Evolutionary conservation across 2,797 vertebrate species (phyloP).

Genomic region (Uromys caudimaculatus): DNA sequence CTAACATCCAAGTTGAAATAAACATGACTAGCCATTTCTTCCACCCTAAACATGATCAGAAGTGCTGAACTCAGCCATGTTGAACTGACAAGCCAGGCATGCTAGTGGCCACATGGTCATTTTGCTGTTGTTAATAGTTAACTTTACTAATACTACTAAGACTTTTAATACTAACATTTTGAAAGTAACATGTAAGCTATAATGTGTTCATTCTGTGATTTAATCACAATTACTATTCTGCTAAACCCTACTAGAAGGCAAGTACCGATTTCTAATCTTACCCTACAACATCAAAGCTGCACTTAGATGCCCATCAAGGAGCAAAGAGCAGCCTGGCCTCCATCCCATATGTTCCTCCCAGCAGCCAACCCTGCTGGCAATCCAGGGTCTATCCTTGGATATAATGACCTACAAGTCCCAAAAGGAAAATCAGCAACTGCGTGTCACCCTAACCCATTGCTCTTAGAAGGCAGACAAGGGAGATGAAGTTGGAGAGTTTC

Average conservation of each 20-base stretch:
- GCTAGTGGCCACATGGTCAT: neutral
- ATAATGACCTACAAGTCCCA: rapidly evolving
- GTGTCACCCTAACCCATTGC: rapidly evolving
- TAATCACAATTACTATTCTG: neutral
- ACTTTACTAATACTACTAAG: neutral
- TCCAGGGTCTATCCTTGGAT: neutral
- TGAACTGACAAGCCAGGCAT: rapidly evolving
- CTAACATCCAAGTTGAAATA: neutral
- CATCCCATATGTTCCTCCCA: too few relatives aligned
- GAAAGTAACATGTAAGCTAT: neutral
- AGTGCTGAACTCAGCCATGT: neutral
- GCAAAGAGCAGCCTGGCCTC: neutral
- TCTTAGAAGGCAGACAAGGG: neutral
- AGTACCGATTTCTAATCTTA: too few relatives aligned
- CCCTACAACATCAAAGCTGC: neutral
- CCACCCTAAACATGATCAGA: neutral
- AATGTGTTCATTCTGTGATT: neutral
- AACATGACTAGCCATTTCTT: neutral
- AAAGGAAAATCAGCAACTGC: neutral
- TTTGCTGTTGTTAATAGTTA: neutral
- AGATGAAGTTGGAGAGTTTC: neutral
- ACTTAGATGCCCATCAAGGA: rapidly evolving
- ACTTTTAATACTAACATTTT: neutral
- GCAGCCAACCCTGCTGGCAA: too few relatives aligned
- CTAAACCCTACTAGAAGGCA: neutral